phyloP scores from a whole-genome alignment of 2,113 vertebrate genomes.

The Aegithalos caudatus region DNA sequence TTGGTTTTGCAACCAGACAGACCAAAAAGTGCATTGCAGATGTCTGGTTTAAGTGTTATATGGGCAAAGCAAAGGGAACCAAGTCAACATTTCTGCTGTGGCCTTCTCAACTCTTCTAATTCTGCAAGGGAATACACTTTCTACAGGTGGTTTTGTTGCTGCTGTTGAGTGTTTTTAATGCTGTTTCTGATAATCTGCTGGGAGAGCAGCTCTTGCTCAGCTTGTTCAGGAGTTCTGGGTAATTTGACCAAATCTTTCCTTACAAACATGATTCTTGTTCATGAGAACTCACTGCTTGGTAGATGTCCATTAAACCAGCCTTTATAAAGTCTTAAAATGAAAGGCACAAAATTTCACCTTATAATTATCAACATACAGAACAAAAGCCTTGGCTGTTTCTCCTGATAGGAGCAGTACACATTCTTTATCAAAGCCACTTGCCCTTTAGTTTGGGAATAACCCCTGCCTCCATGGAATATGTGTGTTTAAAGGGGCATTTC shows the following conservation, averaged over 20 bases:
- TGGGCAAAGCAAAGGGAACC: rapidly evolving
- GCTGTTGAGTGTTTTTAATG: not conserved
- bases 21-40: not conserved
- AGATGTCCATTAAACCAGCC: not conserved
- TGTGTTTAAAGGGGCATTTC: not conserved
- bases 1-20: not conserved
- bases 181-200: not conserved
- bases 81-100: not conserved
- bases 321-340: not conserved
- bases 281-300: not conserved
- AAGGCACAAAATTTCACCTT: not conserved
- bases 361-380: not conserved
- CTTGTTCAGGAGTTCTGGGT: not conserved
- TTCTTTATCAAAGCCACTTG: not conserved
- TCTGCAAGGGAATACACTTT: not conserved
- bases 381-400: not conserved
- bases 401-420: not conserved
- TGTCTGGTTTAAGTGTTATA: not conserved
- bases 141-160: not conserved
- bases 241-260: not conserved
- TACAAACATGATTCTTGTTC: not conserved
- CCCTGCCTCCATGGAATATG: not conserved
- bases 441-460: not conserved
- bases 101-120: not conserved
- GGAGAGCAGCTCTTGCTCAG: not conserved